Conservation (phyloP, 35 echinoderm and acorn worm species). For the Strongylocentrotus purpuratus region DNA sequence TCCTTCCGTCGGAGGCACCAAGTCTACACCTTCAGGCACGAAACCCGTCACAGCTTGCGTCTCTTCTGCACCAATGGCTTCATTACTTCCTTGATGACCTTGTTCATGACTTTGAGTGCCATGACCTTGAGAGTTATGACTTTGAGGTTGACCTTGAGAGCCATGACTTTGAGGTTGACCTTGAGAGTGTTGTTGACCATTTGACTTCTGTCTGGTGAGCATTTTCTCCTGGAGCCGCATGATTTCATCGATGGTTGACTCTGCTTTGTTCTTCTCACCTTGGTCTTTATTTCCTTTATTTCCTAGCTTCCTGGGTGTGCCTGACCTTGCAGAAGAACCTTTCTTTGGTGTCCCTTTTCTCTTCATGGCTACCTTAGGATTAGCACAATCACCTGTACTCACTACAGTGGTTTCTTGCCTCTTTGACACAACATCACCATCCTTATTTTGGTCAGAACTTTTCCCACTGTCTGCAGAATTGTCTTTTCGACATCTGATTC, state of each 20-base stretch:
- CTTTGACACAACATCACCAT: not conserved
- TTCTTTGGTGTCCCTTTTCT: not conserved
- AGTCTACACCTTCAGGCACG: not conserved
- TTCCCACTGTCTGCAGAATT: constrained; percentile 31
- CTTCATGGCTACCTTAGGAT: not conserved
- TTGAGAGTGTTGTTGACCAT: not conserved
- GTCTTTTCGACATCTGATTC: not conserved
- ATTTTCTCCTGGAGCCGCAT: constrained; percentile 64
- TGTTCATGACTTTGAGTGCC: not conserved
- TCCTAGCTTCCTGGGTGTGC: not conserved
- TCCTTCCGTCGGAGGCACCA: constrained; percentile 30
- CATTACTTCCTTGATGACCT: not conserved
- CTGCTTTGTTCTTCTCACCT: not conserved
- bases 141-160: not conserved
- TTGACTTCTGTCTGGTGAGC: constrained; percentile 47
- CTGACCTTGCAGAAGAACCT: constrained; percentile 5
- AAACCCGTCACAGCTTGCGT: not conserved
- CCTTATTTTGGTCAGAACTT: not conserved
- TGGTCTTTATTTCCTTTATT: not conserved
- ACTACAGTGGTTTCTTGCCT: not conserved
- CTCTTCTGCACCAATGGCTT: not conserved
- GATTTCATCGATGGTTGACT: constrained; percentile 65
- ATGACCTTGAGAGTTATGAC: too few relatives aligned
- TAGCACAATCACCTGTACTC: not conserved
- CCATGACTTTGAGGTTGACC: not conserved